A percentile compares a stretch with the other conserved stretches of the same genome.
Conservation (phyloP, 2,113 vertebrate genomes). For the Nyctibius bracteatus region DNA sequence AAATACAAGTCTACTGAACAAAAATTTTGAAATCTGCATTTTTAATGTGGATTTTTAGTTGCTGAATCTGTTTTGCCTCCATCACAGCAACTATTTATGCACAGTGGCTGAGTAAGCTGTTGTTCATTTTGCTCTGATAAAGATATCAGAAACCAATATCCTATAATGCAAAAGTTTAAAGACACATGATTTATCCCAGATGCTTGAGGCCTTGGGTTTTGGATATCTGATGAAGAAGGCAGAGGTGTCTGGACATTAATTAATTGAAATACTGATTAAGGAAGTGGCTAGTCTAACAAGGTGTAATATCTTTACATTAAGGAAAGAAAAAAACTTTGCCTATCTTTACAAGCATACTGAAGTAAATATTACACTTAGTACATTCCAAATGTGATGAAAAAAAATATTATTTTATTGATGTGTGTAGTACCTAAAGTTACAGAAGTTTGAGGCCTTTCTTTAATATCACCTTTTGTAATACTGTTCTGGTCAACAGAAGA, state of each 20-base stretch:
- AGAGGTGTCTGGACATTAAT: not conserved
- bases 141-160: not conserved
- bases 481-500: not conserved
- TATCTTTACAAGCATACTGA: not conserved
- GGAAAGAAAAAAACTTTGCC: not conserved
- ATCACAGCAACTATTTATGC: not conserved
- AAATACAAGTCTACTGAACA: not conserved
- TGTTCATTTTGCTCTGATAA: not conserved
- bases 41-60: no score
- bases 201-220: not conserved
- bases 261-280: constrained; percentile 1
- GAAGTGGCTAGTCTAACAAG: not conserved
- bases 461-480: not conserved
- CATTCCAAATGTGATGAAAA: not conserved
- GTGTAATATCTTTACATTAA: not conserved
- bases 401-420: not conserved
- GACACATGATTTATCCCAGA: not conserved
- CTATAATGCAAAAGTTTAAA: not conserved
- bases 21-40: not conserved
- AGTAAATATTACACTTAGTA: not conserved
- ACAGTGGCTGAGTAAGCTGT: not conserved
- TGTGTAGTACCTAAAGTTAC: not conserved
- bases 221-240: not conserved
- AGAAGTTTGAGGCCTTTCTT: not conserved
- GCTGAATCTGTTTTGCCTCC: not conserved